A percentile compares a stretch with the other conserved stretches of the same genome.
phyloP scores from a whole-genome alignment of 2,113 vertebrate genomes.

The Phodopus roborovskii region DNA sequence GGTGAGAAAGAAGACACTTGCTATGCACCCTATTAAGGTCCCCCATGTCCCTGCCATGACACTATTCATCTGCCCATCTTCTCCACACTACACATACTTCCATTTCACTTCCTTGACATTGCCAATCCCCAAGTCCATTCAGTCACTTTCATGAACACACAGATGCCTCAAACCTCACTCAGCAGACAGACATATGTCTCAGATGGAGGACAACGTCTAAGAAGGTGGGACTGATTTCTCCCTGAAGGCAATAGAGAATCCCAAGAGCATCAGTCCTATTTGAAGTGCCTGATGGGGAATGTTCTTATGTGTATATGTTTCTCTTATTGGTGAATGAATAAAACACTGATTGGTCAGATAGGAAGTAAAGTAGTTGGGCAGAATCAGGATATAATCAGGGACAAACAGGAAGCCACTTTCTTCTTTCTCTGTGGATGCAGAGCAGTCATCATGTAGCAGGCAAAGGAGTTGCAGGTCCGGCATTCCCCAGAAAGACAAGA shows the following conservation, averaged over 20 bases:
- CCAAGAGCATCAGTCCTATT: not conserved
- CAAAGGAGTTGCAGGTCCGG: no score
- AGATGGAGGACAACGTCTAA: not conserved
- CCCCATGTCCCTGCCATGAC: rapidly evolving
- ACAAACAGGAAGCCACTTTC: no score
- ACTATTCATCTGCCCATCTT: no score
- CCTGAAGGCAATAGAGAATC: rapidly evolving
- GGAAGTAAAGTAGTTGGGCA: no score
- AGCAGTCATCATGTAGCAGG: no score
- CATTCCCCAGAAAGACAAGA: no score
- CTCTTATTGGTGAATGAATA: no score
- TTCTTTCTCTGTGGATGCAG: no score
- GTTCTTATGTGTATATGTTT: no score
- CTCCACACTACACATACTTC: not conserved
- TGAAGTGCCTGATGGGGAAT: no score
- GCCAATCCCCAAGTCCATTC: not conserved
- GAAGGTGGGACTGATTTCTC: not conserved
- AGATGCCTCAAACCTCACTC: not conserved
- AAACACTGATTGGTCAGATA: no score
- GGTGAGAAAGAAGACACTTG: not conserved
- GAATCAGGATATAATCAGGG: no score
- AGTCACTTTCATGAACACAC: not conserved
- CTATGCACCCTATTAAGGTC: not conserved
- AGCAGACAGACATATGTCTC: not conserved
- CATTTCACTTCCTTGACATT: not conserved